phyloP scores from a whole-genome alignment of 2,888 invertebrate genomes.

The Desoria tigrina region DNA sequence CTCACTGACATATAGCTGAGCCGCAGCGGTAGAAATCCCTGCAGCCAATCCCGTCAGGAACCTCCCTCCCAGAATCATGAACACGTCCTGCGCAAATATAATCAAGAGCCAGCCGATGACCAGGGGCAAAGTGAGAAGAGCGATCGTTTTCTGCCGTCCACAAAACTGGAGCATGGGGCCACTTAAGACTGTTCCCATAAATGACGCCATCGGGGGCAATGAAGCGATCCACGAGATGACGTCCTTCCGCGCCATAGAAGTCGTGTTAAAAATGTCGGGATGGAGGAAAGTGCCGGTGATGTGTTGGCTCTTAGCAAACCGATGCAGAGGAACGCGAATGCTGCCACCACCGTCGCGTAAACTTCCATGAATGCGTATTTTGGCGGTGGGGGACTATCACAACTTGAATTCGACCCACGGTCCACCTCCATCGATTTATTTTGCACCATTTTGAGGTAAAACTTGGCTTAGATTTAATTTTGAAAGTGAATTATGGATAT shows the following conservation, averaged over 20 bases:
- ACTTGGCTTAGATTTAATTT: too few species aligned
- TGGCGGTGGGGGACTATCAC: too few species aligned
- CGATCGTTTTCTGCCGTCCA: conserved; percentile 62
- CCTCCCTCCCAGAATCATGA: conserved; percentile 67
- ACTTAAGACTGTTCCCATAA: conserved; percentile 72
- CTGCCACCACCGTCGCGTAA: conserved; percentile 64
- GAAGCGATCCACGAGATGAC: conserved; percentile 70
- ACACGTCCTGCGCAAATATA: conserved; percentile 60
- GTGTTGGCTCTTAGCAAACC: conserved; percentile 73
- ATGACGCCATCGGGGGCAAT: conserved; percentile 74
- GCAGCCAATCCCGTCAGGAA: conserved; percentile 69
- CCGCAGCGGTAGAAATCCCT: conserved; percentile 65
- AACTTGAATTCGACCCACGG: too few species aligned
- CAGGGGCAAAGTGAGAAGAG: conserved; percentile 62
- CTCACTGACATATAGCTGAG: conserved; percentile 69
- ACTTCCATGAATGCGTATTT: conserved; percentile 57
- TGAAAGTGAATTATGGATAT: too few species aligned
- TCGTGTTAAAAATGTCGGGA: conserved; percentile 57
- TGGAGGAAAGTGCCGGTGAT: conserved; percentile 72
- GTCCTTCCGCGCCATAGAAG: conserved; percentile 38
- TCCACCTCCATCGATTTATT: too few species aligned
- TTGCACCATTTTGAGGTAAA: too few species aligned
- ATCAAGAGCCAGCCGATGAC: conserved; percentile 72
- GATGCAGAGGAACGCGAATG: conserved; percentile 64
- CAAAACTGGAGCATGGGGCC: conserved; percentile 66